These are phyloP conservation scores for Baronia brevicornis DNA, from an alignment of 2,888 invertebrate species.

Conservation along the genomic window DNA sequence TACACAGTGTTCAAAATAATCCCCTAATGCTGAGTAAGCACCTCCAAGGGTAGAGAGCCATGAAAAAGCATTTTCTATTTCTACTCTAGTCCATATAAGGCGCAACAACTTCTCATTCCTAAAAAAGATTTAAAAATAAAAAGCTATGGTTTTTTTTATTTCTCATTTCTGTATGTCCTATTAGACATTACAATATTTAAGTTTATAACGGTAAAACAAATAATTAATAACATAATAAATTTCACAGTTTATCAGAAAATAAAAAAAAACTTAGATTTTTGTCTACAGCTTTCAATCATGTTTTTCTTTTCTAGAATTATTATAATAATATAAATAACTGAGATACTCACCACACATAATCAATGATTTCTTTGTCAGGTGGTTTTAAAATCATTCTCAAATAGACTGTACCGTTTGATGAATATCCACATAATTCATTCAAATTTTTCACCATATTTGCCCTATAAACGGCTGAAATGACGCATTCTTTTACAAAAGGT, in stretches of 20 bases:
- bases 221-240: too few relatives aligned
- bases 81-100: constrained; percentile 77
- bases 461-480: constrained; percentile 47
- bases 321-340: not conserved
- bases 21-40: constrained; percentile 96
- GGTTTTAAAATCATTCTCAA: constrained; percentile 70
- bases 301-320: not conserved
- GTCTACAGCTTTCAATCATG: not conserved
- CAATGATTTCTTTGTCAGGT: constrained; percentile 78
- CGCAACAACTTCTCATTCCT: constrained; percentile 62
- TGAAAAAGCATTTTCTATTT: constrained; percentile 90
- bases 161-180: not conserved
- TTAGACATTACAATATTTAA: too few relatives aligned
- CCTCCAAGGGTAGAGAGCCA: constrained; percentile 98
- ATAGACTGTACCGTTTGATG: constrained; percentile 36
- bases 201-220: too few relatives aligned
- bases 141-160: not conserved
- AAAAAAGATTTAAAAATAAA: constrained; percentile 24
- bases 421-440: constrained; percentile 32
- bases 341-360: constrained; percentile 82
- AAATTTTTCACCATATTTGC: constrained; percentile 42
- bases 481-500: constrained; percentile 50
- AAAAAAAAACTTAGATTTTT: too few relatives aligned
- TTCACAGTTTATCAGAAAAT: too few relatives aligned
- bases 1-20: constrained; percentile 87